Conservation (phyloP, 1,140 invertebrate species). For the Drosophila pseudoananassae region DNA sequence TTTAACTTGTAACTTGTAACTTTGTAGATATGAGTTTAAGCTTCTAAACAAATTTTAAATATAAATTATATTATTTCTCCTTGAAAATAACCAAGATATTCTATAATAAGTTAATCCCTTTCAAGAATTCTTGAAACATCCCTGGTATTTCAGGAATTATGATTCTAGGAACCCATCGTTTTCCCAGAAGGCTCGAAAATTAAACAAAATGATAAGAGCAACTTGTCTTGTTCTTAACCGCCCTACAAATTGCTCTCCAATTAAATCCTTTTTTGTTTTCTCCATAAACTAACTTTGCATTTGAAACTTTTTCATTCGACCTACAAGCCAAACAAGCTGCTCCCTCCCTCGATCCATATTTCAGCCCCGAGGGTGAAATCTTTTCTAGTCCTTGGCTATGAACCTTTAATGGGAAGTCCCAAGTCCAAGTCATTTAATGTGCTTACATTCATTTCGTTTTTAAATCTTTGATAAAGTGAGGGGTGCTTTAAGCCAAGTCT, state of each 20-base stretch:
- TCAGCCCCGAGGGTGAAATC: constrained; percentile 7
- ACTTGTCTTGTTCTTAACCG: constrained; percentile 59
- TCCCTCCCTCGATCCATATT: constrained; percentile 1
- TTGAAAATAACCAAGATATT: too few species aligned
- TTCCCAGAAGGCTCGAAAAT: constrained; percentile 25
- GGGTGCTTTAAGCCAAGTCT: constrained; percentile 63
- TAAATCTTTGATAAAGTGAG: constrained; percentile 76
- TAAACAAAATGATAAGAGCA: constrained; percentile 46
- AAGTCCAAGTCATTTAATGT: constrained; percentile 69
- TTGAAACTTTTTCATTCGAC: constrained; percentile 55
- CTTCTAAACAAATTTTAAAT: too few species aligned
- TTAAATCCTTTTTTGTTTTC: constrained; percentile 61
- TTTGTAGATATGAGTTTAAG: too few species aligned
- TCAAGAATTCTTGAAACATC: too few species aligned
- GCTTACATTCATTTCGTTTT: constrained; percentile 77
- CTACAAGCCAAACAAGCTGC: constrained; percentile 18
- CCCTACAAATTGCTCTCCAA: constrained; percentile 71
- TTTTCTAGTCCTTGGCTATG: constrained; percentile 30
- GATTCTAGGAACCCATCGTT: not conserved
- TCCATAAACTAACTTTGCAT: constrained; percentile 63
- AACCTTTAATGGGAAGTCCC: constrained; percentile 54
- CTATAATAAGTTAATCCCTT: not conserved
- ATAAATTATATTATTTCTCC: too few species aligned
- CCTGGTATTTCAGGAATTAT: not conserved
- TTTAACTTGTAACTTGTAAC: constrained; percentile 8